Evolutionary conservation across 2,113 vertebrate genomes (phyloP), one percentile per base, ranked within the genome.

Genomic region (Copsychus sechellarum): DNA sequence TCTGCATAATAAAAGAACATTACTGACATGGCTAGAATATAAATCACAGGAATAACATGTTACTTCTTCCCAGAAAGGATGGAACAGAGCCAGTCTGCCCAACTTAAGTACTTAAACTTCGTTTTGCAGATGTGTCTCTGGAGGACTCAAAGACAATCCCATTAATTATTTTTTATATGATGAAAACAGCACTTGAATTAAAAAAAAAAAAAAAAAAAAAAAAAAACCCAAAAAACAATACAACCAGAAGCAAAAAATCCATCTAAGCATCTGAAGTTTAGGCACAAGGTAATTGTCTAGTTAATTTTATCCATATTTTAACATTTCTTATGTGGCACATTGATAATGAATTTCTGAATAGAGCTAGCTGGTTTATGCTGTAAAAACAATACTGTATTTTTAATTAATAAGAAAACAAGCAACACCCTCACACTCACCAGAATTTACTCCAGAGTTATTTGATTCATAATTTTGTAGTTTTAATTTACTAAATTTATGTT

Each of bases 1-100:
- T 84, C 34, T 71, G 16, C 45, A 53, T 71, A 43, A 92, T 51
- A 64, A 82, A 90, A 64, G 2, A 6, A 60, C 19, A 88, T 86
- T 93, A 56, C 4, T 71, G 16, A 36, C 64, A 80, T 8, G 5
- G 4, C 7, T 72, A 51, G 74, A 86, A 72, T 72, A 85, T 76
- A 95, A 95, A 90, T 69, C 33, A 72, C 26, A 40, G 15, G n/a
- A 95, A 67, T 40, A 88, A 12, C 56, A 79, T 90, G 50, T 50
- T 84, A 72, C 23, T 82, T 81, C 29, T 90, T 88, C 74, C 48
- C 74, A 82, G 79, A 90, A 82, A 79, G 24, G 21, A 34, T 81
- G 74, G 79, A 94, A 86, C 5, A 82, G 16, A 76, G 34, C 38
- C 86, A 94, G 43, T 56, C 43, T 82, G 33, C 70, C 61, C 56